These are phyloP conservation scores for Toxotes jaculatrix DNA, from an alignment of 2,113 vertebrate genomes.

Conservation along the genomic window DNA sequence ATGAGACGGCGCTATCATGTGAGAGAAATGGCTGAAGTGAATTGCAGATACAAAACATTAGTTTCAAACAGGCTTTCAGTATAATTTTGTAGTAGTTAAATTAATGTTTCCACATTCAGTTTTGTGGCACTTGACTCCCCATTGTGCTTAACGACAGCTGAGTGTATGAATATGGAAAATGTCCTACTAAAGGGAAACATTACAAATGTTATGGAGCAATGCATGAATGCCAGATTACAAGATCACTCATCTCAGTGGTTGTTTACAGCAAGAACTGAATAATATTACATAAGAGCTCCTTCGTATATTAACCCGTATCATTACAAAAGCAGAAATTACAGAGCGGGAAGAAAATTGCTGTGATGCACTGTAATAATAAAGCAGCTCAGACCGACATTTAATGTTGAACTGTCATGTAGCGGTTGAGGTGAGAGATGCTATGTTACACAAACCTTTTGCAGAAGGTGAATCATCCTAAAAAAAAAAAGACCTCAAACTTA, in stretches of 20 bases:
- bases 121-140: neutral
- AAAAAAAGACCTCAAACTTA: neutral
- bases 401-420: neutral
- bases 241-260: neutral
- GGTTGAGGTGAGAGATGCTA: neutral
- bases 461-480: conserved; percentile 9
- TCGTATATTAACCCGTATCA: conserved; percentile 11
- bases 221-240: neutral
- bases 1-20: neutral
- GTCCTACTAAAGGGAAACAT: neutral
- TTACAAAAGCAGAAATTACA: conserved; percentile 35
- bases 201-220: neutral
- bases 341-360: conserved; percentile 5
- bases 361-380: conserved; percentile 11
- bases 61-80: neutral
- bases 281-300: neutral
- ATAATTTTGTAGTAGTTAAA: neutral
- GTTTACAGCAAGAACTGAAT: neutral
- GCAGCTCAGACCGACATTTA: neutral
- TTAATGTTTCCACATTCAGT: neutral
- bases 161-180: neutral
- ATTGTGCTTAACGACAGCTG: neutral
- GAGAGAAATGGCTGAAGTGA: neutral
- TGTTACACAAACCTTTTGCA: neutral
- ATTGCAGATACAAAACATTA: neutral